These are phyloP conservation scores for Benthosema pterotum DNA, from an alignment of 2,797 vertebrate species.

Conservation along the genomic window DNA sequence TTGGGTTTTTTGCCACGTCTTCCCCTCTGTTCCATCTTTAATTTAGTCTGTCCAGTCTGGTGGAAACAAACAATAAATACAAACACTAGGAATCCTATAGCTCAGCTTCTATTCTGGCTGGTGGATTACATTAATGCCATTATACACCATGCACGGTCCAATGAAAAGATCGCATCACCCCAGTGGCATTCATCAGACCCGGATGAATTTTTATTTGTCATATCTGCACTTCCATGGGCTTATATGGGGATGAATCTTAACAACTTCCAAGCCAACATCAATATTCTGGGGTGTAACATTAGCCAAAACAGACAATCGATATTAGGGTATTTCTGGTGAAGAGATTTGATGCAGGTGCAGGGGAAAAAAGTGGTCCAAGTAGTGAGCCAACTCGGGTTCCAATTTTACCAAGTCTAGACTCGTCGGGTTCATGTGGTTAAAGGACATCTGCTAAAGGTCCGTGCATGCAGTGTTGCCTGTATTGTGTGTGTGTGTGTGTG, in stretches of 20 bases:
- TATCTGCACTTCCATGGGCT: conserved; percentile 18
- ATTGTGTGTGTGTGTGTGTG: conserved; percentile 33
- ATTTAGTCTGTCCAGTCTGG: conserved; percentile 50
- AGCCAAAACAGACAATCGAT: too few relatives aligned
- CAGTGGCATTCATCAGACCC: not conserved
- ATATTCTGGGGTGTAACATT: too few relatives aligned
- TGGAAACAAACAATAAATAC: conserved; percentile 38
- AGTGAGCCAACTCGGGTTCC: too few relatives aligned
- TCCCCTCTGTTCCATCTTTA: conserved; percentile 50
- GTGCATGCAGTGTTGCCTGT: too few relatives aligned
- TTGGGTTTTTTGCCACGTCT: conserved; percentile 54
- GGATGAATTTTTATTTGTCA: conserved; percentile 8
- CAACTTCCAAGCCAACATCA: too few relatives aligned
- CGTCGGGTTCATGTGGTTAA: too few relatives aligned
- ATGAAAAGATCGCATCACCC: conserved; percentile 1
- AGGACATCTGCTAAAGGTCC: conserved; percentile 65
- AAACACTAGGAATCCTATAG: conserved; percentile 8
- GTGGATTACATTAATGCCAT: conserved; percentile 40
- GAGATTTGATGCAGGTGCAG: too few relatives aligned
- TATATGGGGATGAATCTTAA: conserved; percentile 43
- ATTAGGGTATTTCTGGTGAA: too few relatives aligned
- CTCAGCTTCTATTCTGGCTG: too few relatives aligned
- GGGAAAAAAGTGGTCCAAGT: too few relatives aligned
- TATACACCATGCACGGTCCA: conserved; percentile 15
- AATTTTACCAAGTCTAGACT: too few relatives aligned